These are phyloP conservation scores for Albula goreensis DNA, from an alignment of 2,113 vertebrate genomes.

Conservation along the genomic window DNA sequence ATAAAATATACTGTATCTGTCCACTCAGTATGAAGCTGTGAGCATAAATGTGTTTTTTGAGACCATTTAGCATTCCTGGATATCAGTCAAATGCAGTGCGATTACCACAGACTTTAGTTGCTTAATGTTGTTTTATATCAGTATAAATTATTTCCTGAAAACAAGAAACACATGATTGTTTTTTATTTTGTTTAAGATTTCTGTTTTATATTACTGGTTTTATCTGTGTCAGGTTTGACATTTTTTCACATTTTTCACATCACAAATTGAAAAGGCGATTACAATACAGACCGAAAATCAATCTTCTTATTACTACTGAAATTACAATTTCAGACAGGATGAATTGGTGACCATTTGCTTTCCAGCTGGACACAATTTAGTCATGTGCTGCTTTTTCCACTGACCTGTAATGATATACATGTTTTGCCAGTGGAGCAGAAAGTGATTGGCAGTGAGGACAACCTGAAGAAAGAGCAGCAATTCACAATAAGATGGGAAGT, in stretches of 20 bases:
- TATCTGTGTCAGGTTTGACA: no score
- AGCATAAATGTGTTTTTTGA: no score
- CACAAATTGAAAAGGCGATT: no score
- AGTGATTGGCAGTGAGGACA: conserved; percentile 55
- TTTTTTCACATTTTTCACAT: no score
- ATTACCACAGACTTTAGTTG: neutral
- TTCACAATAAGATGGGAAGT: conserved; percentile 54
- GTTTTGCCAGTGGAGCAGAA: conserved; percentile 42
- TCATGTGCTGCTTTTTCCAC: neutral
- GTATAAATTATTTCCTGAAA: neutral
- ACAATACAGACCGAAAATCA: no score
- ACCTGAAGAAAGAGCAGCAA: conserved; percentile 53
- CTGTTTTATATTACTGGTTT: no score
- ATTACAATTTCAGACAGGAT: no score
- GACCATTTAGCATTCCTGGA: neutral
- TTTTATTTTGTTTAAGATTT: neutral
- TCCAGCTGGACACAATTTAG: no score
- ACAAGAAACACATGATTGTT: neutral
- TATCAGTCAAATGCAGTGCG: neutral
- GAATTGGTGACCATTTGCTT: no score
- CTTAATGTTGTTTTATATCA: neutral
- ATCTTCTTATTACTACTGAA: no score
- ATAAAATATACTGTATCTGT: neutral
- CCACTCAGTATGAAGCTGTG: no score
- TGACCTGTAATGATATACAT: conserved; percentile 56